Evolutionary conservation across 2,113 vertebrate species (phyloP), one percentile per base, ranked within the genome.

Genomic region (Anoura caudifer): DNA sequence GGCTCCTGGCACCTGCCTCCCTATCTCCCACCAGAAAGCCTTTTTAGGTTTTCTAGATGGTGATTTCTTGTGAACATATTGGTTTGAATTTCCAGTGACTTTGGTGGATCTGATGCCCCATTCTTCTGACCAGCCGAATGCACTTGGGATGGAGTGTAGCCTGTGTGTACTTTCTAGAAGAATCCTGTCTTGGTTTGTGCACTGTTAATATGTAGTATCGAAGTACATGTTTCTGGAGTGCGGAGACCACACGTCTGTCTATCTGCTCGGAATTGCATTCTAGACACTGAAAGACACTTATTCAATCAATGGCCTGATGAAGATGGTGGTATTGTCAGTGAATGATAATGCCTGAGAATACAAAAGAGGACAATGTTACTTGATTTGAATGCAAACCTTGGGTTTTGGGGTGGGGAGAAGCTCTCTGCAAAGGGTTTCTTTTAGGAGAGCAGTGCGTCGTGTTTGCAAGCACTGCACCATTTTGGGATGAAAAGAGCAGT

Each of bases 281-380:
- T 56, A 17, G 52, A 72, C 80, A 77, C 90, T 80, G 88, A 86
- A 72, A 84, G 76, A 82, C 41, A 85, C 67, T 94, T 92, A 81
- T 91, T 97, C 95, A 94, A 90, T 97, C 94, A 77, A 63, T 82
- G 92, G 95, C 76, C 50, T 19, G 0, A 81, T 73, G 90, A 94
- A 85, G 54, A 87, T 63, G 36, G 43, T 45, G 56, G 31, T 75
- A 20, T 43, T 90, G 75, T 84, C 83, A 93, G 59, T 91, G 83
- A 86, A 67, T 91, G 87, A 96, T 89, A 88, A 80, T 81, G 85
- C 93, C 85, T 1, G 0, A 61, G 87, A 31, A 47, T 81, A n/a
- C 41, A 43, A 56, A 81, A 90, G 76, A 82, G 82, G 94, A 83
- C 96, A 91, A 65, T 16, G 8, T 79, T 22, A 75, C 85, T 92